Evolutionary conservation across 2,797 vertebrate species (phyloP).

Genomic region (Linurgus olivaceus): DNA sequence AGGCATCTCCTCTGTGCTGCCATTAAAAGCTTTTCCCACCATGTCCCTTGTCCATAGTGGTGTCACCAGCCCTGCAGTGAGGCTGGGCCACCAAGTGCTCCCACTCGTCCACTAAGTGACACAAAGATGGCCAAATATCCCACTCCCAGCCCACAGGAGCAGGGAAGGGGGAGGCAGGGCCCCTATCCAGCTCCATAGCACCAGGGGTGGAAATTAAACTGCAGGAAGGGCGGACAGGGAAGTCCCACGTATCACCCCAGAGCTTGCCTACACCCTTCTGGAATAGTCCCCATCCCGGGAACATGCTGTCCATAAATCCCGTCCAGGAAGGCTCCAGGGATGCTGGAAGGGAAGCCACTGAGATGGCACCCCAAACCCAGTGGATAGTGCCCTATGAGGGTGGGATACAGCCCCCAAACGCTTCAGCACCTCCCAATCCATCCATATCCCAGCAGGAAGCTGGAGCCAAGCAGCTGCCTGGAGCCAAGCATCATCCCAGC

Average conservation of each 20-base stretch:
- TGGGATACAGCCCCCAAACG: neutral
- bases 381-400: accelerated
- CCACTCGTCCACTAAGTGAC: neutral
- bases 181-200: neutral
- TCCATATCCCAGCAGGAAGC: neutral
- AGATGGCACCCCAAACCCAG: neutral
- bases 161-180: neutral
- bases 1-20: accelerated
- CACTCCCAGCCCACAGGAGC: neutral
- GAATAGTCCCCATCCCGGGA: neutral
- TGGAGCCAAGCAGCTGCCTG: neutral
- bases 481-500: neutral
- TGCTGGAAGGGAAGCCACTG: neutral
- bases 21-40: neutral
- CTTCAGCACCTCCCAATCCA: neutral
- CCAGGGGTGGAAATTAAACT: neutral
- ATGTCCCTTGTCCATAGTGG: accelerated
- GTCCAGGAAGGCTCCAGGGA: neutral
- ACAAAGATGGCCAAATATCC: neutral
- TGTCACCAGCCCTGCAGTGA: neutral
- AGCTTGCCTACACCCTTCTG: neutral
- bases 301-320: neutral
- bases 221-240: neutral
- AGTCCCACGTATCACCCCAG: accelerated
- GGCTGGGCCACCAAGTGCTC: neutral